Base-by-base conservation (phyloP, 37 sponge, comb jelly and placozoan genomes). In the Eunapius fragilis region DNA sequence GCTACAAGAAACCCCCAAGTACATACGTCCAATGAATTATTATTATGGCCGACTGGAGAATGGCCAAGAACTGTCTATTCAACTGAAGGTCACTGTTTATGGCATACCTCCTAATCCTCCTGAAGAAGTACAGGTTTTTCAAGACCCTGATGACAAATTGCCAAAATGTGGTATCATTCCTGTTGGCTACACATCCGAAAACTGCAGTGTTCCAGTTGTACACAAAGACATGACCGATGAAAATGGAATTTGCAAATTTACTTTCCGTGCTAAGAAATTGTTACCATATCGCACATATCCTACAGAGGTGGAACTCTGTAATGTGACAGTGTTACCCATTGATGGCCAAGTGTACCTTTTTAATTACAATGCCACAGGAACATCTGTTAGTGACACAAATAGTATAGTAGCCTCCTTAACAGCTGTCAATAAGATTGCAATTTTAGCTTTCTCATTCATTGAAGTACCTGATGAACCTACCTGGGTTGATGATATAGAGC, bases 401-500 rank as follows among this genome's bases (percentile, higher is more conserved):
- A n/a, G n/a, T n/a, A n/a, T n/a, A n/a, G n/a, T n/a, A n/a, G n/a
- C 19, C 14, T 58, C 14, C 14, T 19, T 58, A 2, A 19, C 14
- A 58, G 14, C 19, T 17, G 14, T 58, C 19, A 58, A 58, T 58
- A 58, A 19, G 14, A 58, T 58, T 58, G 58, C 17, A 17, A 58
- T 58, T 13, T 19, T 58, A 17, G 58, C 58, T 17, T 58, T 58
- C 58, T 58, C 58, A 58, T 58, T 58, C 58, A 17, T 58, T 58
- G 58, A 58, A 58, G 58, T 17, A 58, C 58, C 58, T 13, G 58
- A 58, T 17, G 58, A 58, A 19, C 58, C 58, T 0, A 58, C 6
- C 17, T 87, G 87, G 92, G 75, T 31, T 9, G 76, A 79, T 37
- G 50, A 87, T 27, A 81, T 93, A 22, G 17, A 58, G 19, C 84